phyloP scores from a whole-genome alignment of 2,888 invertebrate species.

The Ophonus ardosiacus region DNA sequence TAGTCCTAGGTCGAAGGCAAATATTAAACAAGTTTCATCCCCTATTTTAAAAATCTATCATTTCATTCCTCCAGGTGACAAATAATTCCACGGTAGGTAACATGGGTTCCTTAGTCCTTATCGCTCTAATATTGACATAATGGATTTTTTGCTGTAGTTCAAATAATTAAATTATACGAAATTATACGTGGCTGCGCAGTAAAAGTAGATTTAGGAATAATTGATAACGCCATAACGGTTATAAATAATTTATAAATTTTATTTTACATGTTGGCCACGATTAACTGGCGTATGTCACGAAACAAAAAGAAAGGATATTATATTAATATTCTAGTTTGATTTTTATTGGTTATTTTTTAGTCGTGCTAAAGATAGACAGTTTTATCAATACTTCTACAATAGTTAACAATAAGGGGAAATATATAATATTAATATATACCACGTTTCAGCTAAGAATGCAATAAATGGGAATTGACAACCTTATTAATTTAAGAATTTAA shows the following conservation, averaged over 20 bases:
- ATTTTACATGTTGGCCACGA: slow-evolving; percentile 26
- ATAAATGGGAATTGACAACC: too few relatives aligned
- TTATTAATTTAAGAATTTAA: too few relatives aligned
- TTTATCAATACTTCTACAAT: neutral
- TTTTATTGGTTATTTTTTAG: neutral
- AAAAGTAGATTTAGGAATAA: slow-evolving; percentile 18
- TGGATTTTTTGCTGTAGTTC: neutral
- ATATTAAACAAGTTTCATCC: neutral
- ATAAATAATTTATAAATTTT: slow-evolving; percentile 33
- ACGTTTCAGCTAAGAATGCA: too few relatives aligned
- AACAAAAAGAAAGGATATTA: neutral
- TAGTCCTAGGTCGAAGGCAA: neutral
- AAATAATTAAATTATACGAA: slow-evolving; percentile 27
- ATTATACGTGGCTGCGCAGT: slow-evolving; percentile 35
- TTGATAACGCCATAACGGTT: slow-evolving; percentile 8
- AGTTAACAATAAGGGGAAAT: neutral
- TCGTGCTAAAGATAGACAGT: neutral
- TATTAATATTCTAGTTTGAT: slow-evolving; percentile 15
- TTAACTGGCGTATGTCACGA: slow-evolving; percentile 31
- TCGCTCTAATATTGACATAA: neutral
- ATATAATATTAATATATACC: neutral
- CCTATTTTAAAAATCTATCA: neutral
- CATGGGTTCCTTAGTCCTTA: neutral
- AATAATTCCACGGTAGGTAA: neutral
- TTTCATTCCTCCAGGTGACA: neutral